Evolutionary conservation across 1,140 invertebrate genomes (phyloP).

Genomic region (Drosophila equinoxialis): DNA sequence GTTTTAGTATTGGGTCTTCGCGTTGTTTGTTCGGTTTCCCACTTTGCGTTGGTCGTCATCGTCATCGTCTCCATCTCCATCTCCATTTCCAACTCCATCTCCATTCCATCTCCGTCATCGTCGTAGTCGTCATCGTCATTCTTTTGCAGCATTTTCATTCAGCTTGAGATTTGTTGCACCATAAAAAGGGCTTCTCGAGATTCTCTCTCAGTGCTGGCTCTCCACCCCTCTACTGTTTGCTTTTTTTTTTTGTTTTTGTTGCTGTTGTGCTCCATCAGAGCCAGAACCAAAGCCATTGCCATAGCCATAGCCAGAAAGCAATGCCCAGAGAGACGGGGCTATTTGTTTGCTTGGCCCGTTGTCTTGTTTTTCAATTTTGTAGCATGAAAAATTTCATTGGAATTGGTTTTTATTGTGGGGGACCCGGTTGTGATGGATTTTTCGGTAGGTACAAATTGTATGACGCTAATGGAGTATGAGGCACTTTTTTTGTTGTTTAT

Average conservation of each 20-base stretch:
- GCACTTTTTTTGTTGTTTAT: constrained; percentile 43
- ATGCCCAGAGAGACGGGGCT: constrained; percentile 38
- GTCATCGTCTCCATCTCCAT: constrained; percentile 22
- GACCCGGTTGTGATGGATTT: constrained; percentile 64
- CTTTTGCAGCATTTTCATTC: constrained; percentile 54
- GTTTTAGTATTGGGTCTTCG: constrained; percentile 47
- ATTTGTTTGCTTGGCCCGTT: constrained; percentile 54
- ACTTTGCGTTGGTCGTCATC: constrained; percentile 74
- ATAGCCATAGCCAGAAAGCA: neutral
- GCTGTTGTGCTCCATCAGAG: constrained; percentile 24
- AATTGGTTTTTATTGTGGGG: constrained; percentile 78
- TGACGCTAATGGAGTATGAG: constrained; percentile 69
- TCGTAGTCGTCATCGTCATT: constrained; percentile 38
- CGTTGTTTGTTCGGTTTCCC: constrained; percentile 72
- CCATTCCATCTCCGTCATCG: constrained; percentile 15
- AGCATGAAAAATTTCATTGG: constrained; percentile 78
- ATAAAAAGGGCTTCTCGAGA: constrained; percentile 77
- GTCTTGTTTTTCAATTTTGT: constrained; percentile 64
- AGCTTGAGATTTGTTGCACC: constrained; percentile 72
- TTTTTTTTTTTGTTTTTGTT: constrained; percentile 24
- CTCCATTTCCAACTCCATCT: constrained; percentile 5
- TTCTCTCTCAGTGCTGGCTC: constrained; percentile 5
- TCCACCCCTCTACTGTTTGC: neutral
- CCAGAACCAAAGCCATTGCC: constrained; percentile 12
- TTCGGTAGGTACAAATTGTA: constrained; percentile 75